Conservation (phyloP, 2,888 invertebrate species). For the Oscheius sp. region DNA sequence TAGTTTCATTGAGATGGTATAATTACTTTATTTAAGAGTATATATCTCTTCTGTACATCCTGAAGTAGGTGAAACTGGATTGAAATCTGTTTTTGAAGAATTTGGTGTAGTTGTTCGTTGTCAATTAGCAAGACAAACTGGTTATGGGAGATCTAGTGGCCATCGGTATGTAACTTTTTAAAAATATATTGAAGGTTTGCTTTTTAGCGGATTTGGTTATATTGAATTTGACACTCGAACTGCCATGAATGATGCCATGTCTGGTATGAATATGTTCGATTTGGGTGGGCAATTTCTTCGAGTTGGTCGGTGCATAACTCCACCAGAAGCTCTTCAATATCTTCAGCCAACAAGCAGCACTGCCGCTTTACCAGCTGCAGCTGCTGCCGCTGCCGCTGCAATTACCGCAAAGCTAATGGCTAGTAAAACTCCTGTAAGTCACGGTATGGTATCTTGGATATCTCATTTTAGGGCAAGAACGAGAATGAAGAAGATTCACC, state of each 20-base stretch:
- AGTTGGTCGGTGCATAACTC: slow-evolving; percentile 85
- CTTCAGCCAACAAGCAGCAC: slow-evolving; percentile 74
- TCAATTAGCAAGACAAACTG: slow-evolving; percentile 84
- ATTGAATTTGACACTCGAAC: slow-evolving; percentile 93
- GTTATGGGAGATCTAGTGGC: slow-evolving; percentile 72
- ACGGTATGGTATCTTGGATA: too few relatives aligned
- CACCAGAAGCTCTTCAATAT: slow-evolving; percentile 81
- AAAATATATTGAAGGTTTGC: neutral
- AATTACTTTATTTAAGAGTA: slow-evolving; percentile 56
- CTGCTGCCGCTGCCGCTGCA: slow-evolving; percentile 90
- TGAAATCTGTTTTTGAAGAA: slow-evolving; percentile 97
- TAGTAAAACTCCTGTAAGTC: too few relatives aligned
- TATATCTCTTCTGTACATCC: slow-evolving; percentile 98
- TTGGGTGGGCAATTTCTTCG: slow-evolving; percentile 91
- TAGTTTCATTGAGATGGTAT: neutral
- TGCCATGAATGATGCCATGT: slow-evolving; percentile 93
- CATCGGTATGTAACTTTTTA: slow-evolving; percentile 71
- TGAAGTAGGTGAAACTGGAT: slow-evolving; percentile 94
- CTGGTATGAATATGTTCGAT: slow-evolving; percentile 99
- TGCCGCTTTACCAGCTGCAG: slow-evolving; percentile 88
- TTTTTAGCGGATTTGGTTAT: slow-evolving; percentile 90
- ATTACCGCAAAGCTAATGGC: slow-evolving; percentile 91
- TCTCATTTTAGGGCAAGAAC: too few relatives aligned
- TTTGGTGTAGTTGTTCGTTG: slow-evolving; percentile 95
- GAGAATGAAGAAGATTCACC: too few relatives aligned